Evolutionary conservation across 1,140 invertebrate genomes (phyloP).

Genomic region (Laodelphax striatellus): DNA sequence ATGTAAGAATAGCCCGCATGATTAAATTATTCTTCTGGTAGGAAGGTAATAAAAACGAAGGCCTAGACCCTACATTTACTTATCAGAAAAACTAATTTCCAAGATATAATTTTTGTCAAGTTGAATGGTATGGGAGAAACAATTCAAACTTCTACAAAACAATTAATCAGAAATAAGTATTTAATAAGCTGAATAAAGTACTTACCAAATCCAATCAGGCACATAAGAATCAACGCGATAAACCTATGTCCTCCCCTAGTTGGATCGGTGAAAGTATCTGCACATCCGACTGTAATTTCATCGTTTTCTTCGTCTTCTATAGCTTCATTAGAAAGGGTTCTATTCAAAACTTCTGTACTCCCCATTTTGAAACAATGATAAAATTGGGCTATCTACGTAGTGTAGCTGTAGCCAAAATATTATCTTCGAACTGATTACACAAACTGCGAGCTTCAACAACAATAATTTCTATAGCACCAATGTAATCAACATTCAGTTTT

Average conservation of each 20-base stretch:
- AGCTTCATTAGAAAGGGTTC: not conserved
- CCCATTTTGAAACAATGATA: not conserved
- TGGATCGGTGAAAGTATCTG: not conserved
- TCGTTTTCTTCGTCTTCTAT: not conserved
- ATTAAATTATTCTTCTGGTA: no score
- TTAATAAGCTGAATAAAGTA: conserved; percentile 12
- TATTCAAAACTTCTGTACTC: not conserved
- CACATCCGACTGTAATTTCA: not conserved
- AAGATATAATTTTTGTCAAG: no score
- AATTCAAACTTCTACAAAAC: no score
- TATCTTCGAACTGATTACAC: not conserved
- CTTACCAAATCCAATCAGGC: conserved; percentile 74
- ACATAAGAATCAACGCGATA: conserved; percentile 71
- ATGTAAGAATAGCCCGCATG: no score
- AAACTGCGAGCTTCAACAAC: no score
- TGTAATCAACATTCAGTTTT: no score
- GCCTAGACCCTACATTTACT: no score
- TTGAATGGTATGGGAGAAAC: no score
- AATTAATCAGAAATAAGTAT: not conserved
- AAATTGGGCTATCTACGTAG: no score
- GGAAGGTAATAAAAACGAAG: no score
- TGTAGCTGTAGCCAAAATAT: not conserved
- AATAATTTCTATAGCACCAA: no score
- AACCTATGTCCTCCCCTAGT: conserved; percentile 36
- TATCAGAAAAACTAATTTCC: no score